phyloP scores from a whole-genome alignment of 1,140 invertebrate species.

The Himalopsyche phryganea region DNA sequence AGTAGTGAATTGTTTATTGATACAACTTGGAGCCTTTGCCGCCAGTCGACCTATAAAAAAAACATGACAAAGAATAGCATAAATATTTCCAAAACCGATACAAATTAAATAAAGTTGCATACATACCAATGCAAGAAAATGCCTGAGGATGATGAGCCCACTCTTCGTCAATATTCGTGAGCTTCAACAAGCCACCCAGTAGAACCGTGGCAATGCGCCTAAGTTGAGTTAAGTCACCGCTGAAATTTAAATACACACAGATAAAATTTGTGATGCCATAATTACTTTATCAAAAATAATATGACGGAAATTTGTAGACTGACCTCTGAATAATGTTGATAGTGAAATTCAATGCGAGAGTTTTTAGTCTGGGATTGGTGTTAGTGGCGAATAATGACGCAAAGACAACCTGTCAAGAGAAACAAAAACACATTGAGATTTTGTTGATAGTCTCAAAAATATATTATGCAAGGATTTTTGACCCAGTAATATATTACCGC shows the following conservation, averaged over 20 bases:
- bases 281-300: background rate
- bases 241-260: conserved; percentile 42
- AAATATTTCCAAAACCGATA: background rate
- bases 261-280: background rate
- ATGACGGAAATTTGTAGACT: conserved; percentile 36
- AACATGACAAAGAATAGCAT: background rate
- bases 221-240: conserved; percentile 58
- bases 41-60: conserved; percentile 40
- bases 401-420: conserved; percentile 69
- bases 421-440: background rate
- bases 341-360: conserved; percentile 76
- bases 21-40: conserved; percentile 43
- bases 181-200: conserved; percentile 66
- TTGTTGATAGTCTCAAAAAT: no score
- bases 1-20: conserved; percentile 44
- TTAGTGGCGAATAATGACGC: conserved; percentile 81
- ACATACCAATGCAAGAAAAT: conserved; percentile 68
- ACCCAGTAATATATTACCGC: no score
- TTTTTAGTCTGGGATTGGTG: conserved; percentile 78
- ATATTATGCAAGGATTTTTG: no score
- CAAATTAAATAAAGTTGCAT: no score
- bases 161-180: conserved; percentile 63
- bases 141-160: conserved; percentile 64
- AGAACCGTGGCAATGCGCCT: conserved; percentile 62
- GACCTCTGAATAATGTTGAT: conserved; percentile 76